These are phyloP conservation scores for Exephanes ischioxanthus DNA, from an alignment of 2,888 invertebrate species.

Conservation along the genomic window DNA sequence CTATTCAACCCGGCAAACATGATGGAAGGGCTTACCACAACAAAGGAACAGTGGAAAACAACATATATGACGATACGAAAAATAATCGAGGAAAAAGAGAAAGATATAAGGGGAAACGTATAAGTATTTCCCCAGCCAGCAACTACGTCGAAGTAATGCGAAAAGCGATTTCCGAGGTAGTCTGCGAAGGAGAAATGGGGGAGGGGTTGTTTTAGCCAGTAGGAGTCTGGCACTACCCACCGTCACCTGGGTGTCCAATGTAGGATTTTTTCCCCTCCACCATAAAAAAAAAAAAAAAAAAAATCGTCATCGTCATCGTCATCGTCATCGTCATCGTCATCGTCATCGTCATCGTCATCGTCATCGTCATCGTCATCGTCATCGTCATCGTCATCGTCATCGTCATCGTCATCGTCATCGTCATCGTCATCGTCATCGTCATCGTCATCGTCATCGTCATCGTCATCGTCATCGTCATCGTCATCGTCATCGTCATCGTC, in stretches of 20 bases:
- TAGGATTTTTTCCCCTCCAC: not conserved
- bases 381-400: too few species aligned
- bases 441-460: too few species aligned
- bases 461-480: too few species aligned
- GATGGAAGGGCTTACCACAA: conserved; percentile 24
- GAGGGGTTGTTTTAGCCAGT: conserved; percentile 1
- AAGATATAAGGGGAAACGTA: conserved; percentile 12
- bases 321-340: too few species aligned
- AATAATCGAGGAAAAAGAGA: conserved; percentile 13
- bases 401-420: too few species aligned
- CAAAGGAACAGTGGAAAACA: conserved; percentile 4
- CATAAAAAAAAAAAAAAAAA: too few species aligned
- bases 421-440: too few species aligned
- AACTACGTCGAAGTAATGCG: conserved; percentile 4
- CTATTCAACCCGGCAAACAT: conserved; percentile 1
- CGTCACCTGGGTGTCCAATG: not conserved
- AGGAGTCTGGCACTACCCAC: conserved; percentile 5
- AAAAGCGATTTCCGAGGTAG: conserved; percentile 6
- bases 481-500: too few species aligned
- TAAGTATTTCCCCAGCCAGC: not conserved
- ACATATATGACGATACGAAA: not conserved
- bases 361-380: too few species aligned
- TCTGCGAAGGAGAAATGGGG: not conserved
- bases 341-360: too few species aligned
- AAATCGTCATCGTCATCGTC: too few species aligned